Conservation (phyloP, 1,140 invertebrate species). For the Hesperophylax magnus region DNA sequence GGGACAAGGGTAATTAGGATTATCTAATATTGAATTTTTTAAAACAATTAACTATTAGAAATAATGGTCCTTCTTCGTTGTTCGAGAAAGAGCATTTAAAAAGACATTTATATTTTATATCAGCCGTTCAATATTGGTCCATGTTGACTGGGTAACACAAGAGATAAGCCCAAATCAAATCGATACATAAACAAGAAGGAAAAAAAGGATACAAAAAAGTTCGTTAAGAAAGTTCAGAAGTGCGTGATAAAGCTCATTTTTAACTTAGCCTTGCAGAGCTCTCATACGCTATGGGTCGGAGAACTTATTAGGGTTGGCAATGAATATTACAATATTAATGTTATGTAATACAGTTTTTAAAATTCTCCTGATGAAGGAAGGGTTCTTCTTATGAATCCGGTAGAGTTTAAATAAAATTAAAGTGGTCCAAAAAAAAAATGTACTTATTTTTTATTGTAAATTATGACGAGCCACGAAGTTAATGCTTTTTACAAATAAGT, state of each 20-base stretch:
- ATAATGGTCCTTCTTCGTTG: neutral
- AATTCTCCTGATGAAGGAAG: too few species aligned
- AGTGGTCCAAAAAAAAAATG: too few species aligned
- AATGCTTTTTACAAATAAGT: too few species aligned
- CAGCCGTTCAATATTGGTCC: conserved; percentile 9
- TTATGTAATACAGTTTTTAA: too few species aligned
- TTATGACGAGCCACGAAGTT: too few species aligned
- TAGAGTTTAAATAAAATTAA: too few species aligned
- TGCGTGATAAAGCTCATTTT: conserved; percentile 51
- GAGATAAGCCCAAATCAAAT: conserved; percentile 56
- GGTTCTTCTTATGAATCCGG: too few species aligned
- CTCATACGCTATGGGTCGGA: conserved; percentile 30
- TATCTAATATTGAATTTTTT: too few species aligned
- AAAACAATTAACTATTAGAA: neutral
- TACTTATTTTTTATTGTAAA: too few species aligned
- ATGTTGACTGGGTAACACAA: conserved; percentile 13
- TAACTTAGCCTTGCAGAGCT: conserved; percentile 30
- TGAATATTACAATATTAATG: too few species aligned
- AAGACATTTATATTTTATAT: conserved; percentile 17
- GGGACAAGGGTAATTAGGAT: too few species aligned
- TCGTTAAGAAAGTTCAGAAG: conserved; percentile 53
- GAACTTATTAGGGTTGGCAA: neutral
- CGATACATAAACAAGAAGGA: conserved; percentile 29
- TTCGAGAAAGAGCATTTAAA: neutral
- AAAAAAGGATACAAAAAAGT: conserved; percentile 46